phyloP scores from a whole-genome alignment of 2,113 vertebrate genomes.

The Cochlearius cochlearius region DNA sequence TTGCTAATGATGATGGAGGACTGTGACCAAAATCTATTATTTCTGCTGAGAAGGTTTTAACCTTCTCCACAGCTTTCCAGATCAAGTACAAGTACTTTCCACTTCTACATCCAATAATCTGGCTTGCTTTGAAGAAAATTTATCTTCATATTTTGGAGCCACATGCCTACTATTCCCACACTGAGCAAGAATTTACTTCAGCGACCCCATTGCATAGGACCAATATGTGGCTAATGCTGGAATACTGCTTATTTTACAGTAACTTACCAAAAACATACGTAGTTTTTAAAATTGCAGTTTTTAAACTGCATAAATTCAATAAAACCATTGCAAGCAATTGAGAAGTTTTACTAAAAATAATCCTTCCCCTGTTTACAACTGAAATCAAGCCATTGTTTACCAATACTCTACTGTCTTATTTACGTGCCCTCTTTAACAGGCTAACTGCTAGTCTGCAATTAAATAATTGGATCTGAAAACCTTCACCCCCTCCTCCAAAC shows the following conservation, averaged over 20 bases:
- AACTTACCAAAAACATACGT: background rate
- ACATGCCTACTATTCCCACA: background rate
- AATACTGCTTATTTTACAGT: background rate
- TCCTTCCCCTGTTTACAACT: background rate
- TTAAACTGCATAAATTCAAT: background rate
- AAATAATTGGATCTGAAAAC: background rate
- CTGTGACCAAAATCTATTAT: background rate
- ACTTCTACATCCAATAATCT: background rate
- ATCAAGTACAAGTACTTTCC: background rate
- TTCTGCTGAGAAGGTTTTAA: background rate
- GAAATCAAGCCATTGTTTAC: background rate
- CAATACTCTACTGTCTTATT: background rate
- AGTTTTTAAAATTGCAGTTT: background rate
- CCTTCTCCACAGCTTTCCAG: background rate
- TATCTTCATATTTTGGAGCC: background rate
- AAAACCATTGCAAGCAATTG: background rate
- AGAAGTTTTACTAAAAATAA: background rate
- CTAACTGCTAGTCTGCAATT: background rate
- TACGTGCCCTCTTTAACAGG: background rate
- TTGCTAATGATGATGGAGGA: background rate
- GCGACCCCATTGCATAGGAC: background rate
- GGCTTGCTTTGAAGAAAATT: background rate
- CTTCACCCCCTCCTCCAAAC: background rate
- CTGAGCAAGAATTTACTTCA: background rate
- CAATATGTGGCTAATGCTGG: background rate